Evolutionary conservation across 2,113 vertebrate species (phyloP).

Genomic region (Cisticola juncidis): DNA sequence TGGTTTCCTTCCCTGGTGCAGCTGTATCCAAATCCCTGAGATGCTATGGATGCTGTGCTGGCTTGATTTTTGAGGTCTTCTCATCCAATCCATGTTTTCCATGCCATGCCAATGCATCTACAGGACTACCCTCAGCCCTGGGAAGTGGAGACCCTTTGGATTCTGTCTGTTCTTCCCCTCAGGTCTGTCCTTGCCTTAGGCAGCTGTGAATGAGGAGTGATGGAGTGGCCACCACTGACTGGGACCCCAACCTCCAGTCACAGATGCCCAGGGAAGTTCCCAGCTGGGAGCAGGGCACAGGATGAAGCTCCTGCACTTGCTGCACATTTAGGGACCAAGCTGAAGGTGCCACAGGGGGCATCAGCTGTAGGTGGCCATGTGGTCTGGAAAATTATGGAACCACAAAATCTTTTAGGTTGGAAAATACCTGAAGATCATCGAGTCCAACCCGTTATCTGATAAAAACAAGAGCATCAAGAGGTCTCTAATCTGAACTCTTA

Average conservation of each 20-base stretch:
- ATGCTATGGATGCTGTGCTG: neutral
- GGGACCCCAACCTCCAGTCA: neutral
- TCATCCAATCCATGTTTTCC: neutral
- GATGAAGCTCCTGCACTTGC: neutral
- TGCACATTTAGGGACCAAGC: rapidly evolving
- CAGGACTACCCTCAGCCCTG: neutral
- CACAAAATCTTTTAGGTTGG: neutral
- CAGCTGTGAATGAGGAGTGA: neutral
- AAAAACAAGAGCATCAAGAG: neutral
- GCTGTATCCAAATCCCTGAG: neutral
- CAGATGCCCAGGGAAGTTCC: neutral
- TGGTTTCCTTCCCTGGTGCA: neutral
- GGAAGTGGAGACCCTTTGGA: neutral
- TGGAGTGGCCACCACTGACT: neutral
- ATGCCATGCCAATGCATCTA: neutral
- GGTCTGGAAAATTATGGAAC: neutral
- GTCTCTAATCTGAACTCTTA: neutral
- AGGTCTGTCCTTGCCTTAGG: neutral
- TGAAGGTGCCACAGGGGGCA: neutral
- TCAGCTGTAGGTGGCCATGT: neutral
- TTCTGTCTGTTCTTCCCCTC: neutral
- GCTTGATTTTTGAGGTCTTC: neutral
- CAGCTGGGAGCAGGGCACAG: neutral
- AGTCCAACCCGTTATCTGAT: neutral
- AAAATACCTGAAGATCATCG: neutral